Evolutionary conservation across 2,888 invertebrate species (phyloP).

Genomic region (Trissolcus japonicus): DNA sequence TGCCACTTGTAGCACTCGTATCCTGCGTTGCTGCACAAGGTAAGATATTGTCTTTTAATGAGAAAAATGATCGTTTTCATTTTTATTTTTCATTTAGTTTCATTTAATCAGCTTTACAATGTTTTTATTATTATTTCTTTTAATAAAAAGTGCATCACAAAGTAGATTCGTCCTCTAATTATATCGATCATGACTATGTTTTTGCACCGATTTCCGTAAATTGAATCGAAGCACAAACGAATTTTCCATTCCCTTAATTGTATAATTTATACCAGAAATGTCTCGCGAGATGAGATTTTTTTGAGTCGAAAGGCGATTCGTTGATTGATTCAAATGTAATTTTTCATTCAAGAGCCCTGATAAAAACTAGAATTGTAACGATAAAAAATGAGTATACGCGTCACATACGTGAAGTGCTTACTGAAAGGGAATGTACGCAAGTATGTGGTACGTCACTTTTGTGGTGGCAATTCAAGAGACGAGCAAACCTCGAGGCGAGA

Average conservation of each 20-base stretch:
- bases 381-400: constrained; percentile 11
- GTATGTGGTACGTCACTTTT: constrained; percentile 56
- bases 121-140: no score
- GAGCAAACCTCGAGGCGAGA: constrained; percentile 44
- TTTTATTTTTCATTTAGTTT: no score
- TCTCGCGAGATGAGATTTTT: constrained; percentile 18
- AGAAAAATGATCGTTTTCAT: no score
- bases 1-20: constrained; percentile 53
- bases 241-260: no score
- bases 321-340: constrained; percentile 12
- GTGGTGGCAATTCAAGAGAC: constrained; percentile 46
- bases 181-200: no score
- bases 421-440: constrained; percentile 54
- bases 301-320: constrained; percentile 19
- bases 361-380: no score
- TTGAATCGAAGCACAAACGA: no score
- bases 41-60: not conserved
- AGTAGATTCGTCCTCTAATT: no score
- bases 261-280: no score
- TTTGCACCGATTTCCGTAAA: no score
- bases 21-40: constrained; percentile 39
- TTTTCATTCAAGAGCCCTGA: constrained; percentile 37
- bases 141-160: no score
- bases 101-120: no score
- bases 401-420: constrained; percentile 58